phyloP scores from a whole-genome alignment of 2,888 invertebrate genomes.

The Charanyca ferruginea region DNA sequence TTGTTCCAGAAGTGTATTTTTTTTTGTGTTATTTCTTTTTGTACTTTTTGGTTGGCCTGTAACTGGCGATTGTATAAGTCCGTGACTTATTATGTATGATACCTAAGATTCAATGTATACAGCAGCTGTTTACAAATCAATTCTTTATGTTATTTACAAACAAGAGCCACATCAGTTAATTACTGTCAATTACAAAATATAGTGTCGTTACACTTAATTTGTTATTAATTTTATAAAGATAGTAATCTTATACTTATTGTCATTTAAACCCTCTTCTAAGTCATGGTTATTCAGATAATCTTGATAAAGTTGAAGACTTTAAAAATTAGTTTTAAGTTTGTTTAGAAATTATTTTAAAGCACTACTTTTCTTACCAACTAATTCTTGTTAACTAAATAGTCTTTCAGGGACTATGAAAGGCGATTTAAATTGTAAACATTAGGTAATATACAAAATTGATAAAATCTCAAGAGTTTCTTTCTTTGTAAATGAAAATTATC shows the following conservation, averaged over 20 bases:
- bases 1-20: too few relatives aligned
- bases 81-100: too few relatives aligned
- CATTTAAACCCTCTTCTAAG: not conserved
- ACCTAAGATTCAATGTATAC: too few relatives aligned
- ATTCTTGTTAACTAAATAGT: slow-evolving; percentile 16
- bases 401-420: slow-evolving; percentile 5
- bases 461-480: slow-evolving; percentile 6
- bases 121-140: too few relatives aligned
- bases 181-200: too few relatives aligned
- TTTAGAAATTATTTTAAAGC: slow-evolving; percentile 12
- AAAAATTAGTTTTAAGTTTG: slow-evolving; percentile 7
- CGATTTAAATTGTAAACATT: slow-evolving; percentile 18
- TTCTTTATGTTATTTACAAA: too few relatives aligned
- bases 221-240: not conserved
- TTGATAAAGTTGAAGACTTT: slow-evolving; percentile 3
- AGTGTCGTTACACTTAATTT: too few relatives aligned
- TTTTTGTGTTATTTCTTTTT: too few relatives aligned
- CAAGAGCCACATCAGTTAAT: too few relatives aligned
- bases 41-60: too few relatives aligned
- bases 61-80: too few relatives aligned
- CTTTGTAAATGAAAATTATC: not conserved
- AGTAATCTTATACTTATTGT: not conserved
- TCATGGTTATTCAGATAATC: not conserved
- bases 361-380: slow-evolving; percentile 18
- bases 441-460: slow-evolving; percentile 1